Percentiles rank a stretch among this genome's conserved stretches.
These are phyloP conservation scores for Aviceda leuphotes DNA, from an alignment of 2,797 vertebrate species.

Conservation along the genomic window DNA sequence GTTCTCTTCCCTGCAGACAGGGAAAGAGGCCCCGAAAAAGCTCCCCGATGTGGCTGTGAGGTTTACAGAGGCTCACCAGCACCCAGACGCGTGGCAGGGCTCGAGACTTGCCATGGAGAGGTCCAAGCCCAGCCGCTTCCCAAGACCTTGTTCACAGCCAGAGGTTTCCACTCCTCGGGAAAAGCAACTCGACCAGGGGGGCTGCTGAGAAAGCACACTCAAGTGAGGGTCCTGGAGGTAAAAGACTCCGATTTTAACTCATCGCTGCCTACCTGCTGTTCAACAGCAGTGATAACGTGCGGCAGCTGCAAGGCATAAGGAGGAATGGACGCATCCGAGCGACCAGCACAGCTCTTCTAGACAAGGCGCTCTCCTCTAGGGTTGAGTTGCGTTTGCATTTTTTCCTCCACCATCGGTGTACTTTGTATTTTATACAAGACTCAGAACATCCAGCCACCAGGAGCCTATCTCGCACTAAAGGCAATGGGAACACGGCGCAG, in stretches of 20 bases:
- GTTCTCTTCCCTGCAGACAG: neutral
- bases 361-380: neutral
- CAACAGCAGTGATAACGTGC: fast-evolving
- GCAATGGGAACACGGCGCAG: fast-evolving
- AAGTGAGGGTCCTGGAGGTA: fast-evolving
- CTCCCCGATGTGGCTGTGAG: neutral
- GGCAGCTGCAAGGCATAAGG: fast-evolving
- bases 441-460: neutral
- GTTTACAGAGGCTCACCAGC: neutral
- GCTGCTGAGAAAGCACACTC: fast-evolving
- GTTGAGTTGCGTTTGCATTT: fast-evolving
- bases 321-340: fast-evolving
- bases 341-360: neutral
- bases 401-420: fast-evolving
- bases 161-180: neutral
- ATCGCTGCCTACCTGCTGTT: neutral
- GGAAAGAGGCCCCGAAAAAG: neutral
- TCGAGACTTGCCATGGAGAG: neutral
- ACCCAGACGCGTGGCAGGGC: fast-evolving
- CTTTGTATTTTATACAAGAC: neutral
- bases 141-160: neutral
- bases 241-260: neutral
- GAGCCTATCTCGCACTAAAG: neutral
- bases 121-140: neutral
- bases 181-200: fast-evolving